Base-by-base conservation (phyloP, 2,888 invertebrate species). In the Brachypalpus laphriformis region DNA sequence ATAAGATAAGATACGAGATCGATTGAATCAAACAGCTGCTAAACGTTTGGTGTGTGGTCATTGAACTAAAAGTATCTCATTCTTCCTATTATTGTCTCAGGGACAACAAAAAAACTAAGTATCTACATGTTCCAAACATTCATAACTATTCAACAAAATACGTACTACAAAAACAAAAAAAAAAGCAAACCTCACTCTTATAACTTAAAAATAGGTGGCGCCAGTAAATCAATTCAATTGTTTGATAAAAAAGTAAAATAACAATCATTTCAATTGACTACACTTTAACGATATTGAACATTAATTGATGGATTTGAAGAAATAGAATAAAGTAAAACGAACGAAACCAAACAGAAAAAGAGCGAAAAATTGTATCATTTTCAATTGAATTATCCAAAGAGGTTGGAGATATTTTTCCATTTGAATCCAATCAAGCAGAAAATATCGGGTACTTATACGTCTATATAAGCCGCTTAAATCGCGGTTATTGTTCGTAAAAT, bases 131-230 rank as follows among this genome's bases (percentile, higher is more conserved):
- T 37, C 31, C 5, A 56, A 22, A 28, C 37, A 9, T 68, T 51
- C 37, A 65, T 49, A 56, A 59, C 70, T 25, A 98, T 94, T 98
- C 98, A 97, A 95, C 56, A 91, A 89, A 61, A 91, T 90, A 88
- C 14, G 86, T 25, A 25, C 5, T 25, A 75, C 80, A 82, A 54
- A 65, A 47, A n/a, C n/a, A 34, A 66, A 28, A 59, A 71, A 56
- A 61, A 66, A 42, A 80, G 61, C 49, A 45, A 34, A n/a, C 25
- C 42, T 61, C 63, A 40, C 49, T 70, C 22, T 63, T 75, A 66
- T 20, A 74, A 66, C 51, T 71, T 71, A 83, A 83, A 85, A 85
- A 85, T 75, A 80, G 80, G 81, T 85, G 85, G 85, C 85, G 85
- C 85, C 85, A 85, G 85, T 59, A 76, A 85, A 85, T 85, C 81